Evolutionary conservation across 2,797 vertebrate genomes (phyloP), one percentile per base, ranked within the genome.

Genomic region (Rhodeus uyekii): DNA sequence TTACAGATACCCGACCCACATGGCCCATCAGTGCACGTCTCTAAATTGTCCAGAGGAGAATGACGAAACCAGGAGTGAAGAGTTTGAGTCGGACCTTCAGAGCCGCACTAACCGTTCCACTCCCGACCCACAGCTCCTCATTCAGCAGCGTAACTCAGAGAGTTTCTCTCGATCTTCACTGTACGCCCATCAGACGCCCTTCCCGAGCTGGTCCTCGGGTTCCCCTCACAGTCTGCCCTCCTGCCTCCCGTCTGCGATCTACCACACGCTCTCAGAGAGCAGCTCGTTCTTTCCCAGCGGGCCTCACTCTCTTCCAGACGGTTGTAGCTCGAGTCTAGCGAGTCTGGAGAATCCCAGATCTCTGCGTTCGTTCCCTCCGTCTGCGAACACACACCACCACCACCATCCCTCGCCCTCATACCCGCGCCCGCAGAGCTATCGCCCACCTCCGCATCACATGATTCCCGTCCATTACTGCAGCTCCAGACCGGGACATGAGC

Each of bases 21-120:
- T 88, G 84, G 86, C 83, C 46, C 71, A 39, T 46, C 58, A 42
- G 36, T 24, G 53, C 22, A 42, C n/a, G 2, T 84, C 78, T 24
- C 67, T 84, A 4, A 95, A 95, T 88, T 90, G 85, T 0, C 95
- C 95, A 0, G 92, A 95, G 80, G 95, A 95, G 89, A 93, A 95
- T 44, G 95, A 95, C 86, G 95, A 95, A 83, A 95, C 93, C 63
- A 90, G 92, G 90, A 94, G 89, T 83, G 82, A 85, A 39, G 85
- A 88, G 38, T 85, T 64, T 72, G 84, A 90, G 27, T 77, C 84
- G 46, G 82, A 38, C 5, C 2, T 9, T 0, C 68, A 55, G 22
- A n/a, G 14, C 75, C 74, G 18, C 8, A 63, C 27, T 39, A 27
- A 8, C 42, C 8, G 36, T 60, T 34, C 0, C 1, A 58, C 75